Evolutionary conservation across 2,113 vertebrate genomes (phyloP).

Genomic region (Campylomormyrus tamandua): DNA sequence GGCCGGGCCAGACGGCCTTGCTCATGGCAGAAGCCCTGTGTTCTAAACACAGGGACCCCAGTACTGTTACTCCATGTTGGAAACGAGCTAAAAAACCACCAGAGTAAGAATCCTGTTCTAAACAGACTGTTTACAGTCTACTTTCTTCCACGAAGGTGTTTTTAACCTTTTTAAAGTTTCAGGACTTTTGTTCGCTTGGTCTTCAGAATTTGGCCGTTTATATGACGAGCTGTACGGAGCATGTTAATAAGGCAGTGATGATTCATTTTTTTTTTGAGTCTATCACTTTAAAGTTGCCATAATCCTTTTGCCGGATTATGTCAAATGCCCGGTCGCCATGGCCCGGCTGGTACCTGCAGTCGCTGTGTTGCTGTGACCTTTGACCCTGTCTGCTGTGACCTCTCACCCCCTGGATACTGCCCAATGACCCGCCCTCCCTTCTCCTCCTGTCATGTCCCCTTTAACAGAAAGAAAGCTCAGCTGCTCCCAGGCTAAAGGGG

Average conservation of each 20-base stretch:
- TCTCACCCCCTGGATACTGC: neutral
- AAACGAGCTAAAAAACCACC: neutral
- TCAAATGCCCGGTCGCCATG: neutral
- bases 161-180: neutral
- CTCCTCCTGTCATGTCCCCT: constrained; percentile 9
- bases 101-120: neutral
- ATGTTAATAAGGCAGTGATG: neutral
- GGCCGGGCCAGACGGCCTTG: neutral
- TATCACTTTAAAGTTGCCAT: neutral
- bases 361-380: neutral
- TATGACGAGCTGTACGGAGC: neutral
- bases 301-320: neutral
- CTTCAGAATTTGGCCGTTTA: neutral
- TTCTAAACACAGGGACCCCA: neutral
- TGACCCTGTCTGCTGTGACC: neutral
- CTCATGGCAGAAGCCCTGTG: neutral
- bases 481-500: constrained; percentile 49
- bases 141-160: neutral
- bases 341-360: neutral
- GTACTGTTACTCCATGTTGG: neutral
- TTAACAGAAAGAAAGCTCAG: constrained; percentile 21
- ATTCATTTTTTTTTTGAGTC: neutral
- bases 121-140: neutral
- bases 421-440: neutral
- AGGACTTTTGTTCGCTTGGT: neutral